Base-by-base conservation (phyloP, 2,113 vertebrate species). In the Centrocercus urophasianus region DNA sequence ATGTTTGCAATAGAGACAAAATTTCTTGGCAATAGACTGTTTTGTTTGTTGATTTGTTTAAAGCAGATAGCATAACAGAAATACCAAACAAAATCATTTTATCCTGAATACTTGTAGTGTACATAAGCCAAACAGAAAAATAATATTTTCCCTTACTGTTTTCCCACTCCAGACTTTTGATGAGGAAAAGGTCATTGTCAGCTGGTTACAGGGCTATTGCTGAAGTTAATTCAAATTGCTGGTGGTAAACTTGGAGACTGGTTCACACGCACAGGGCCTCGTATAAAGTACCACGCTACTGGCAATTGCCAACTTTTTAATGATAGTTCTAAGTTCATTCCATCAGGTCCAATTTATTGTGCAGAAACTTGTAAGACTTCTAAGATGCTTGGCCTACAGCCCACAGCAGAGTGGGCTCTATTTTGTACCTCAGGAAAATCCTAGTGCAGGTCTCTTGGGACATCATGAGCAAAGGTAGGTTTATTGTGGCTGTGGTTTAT, bases 21-120 rank as follows among this genome's bases (percentile, higher is more conserved):
- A 81, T 69, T 81, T 81, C 17, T 86, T 91, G 69, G 25, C 76
- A 77, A 60, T 54, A 43, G 30, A 27, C 38, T 69, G 10, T 47
- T 90, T 78, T 88, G 42, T 77, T 77, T 88, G 27, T 71, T 91
- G 79, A 38, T 88, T 91, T 90, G 52, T 30, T 47, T 86, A 47
- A 88, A 81, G n/a, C 4, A 80, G 60, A 83, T 8, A 89, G 50
- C 12, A 67, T 48, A 10, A 89, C 59, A 83, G 70, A 95, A 93
- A 56, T 77, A 81, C 32, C 30, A 40, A 78, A 65, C 2, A 36
- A 54, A 54, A 77, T 70, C 3, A 54, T 76, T 89, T 73, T 75
- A 67, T 56, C 36, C 77, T 73, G 60, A 72, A 65, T 56, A 77
- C 6, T 63, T 54, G 4, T 19, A 83, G 25, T 25, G 43, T 43